Evolutionary conservation across 2,113 vertebrate genomes (phyloP).

Genomic region (Paradisaea rubra): DNA sequence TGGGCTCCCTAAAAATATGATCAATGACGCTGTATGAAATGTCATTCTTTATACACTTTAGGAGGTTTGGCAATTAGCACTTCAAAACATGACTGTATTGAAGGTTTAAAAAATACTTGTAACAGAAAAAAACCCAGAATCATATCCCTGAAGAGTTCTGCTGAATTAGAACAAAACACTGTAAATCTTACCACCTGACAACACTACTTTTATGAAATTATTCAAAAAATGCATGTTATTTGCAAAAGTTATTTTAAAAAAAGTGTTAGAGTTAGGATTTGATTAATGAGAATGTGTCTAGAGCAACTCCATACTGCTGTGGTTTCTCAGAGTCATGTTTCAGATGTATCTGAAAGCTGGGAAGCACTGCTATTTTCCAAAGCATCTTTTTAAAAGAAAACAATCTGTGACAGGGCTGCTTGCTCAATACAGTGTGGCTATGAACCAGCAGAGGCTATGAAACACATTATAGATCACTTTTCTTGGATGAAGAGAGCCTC

Average conservation of each 20-base stretch:
- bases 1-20: conserved; percentile 67
- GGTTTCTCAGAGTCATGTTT: conserved; percentile 5
- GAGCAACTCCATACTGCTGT: conserved; percentile 12
- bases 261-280: neutral
- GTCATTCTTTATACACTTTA: conserved; percentile 66
- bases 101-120: conserved; percentile 28
- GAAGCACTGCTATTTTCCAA: conserved; percentile 12
- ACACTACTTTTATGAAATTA: conserved; percentile 34
- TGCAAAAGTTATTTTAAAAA: conserved; percentile 17
- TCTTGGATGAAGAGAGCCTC: conserved; percentile 34
- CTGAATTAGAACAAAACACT: conserved; percentile 51
- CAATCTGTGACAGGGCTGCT: neutral
- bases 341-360: neutral
- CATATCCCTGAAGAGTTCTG: conserved; percentile 30
- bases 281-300: conserved; percentile 56
- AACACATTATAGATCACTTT: conserved; percentile 27
- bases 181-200: conserved; percentile 61
- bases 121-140: neutral
- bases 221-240: conserved; percentile 31
- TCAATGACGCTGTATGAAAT: conserved; percentile 60
- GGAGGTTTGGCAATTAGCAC: conserved; percentile 63
- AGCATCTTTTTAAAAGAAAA: conserved; percentile 55
- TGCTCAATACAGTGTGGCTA: conserved; percentile 1
- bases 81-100: conserved; percentile 48
- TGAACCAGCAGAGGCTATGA: neutral